Evolutionary conservation across 2,113 vertebrate species (phyloP).

Genomic region (Sciurus niger): DNA sequence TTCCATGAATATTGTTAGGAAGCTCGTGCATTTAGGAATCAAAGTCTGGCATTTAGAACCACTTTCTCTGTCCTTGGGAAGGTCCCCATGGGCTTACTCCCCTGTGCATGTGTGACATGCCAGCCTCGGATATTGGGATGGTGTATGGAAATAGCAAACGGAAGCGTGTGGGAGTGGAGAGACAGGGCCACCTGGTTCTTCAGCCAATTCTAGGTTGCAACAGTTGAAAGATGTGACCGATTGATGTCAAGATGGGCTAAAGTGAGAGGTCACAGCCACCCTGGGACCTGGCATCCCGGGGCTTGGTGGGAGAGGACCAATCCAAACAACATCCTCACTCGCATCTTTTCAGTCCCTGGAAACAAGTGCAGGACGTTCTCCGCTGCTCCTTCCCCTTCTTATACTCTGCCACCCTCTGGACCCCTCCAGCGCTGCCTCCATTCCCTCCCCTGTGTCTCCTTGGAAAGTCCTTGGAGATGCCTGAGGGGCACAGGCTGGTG

Average conservation of each 20-base stretch:
- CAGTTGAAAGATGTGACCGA: not conserved
- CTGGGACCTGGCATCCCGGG: not conserved
- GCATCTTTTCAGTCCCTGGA: constrained; percentile 29
- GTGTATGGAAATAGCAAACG: not conserved
- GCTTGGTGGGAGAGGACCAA: not conserved
- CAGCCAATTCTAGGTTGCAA: not conserved
- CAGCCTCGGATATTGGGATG: not conserved
- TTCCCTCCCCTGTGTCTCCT: not conserved
- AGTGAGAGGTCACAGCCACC: not conserved
- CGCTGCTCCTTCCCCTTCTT: constrained; percentile 46
- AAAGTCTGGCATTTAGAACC: not conserved
- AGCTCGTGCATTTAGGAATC: not conserved
- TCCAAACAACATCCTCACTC: not conserved
- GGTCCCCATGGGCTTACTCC: not conserved
- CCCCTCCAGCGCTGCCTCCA: not conserved
- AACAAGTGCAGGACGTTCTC: constrained; percentile 50
- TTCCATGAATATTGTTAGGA: not conserved
- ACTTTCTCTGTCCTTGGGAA: constrained; percentile 26
- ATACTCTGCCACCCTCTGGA: constrained; percentile 33
- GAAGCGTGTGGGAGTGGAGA: not conserved
- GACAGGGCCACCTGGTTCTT: not conserved
- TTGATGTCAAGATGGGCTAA: not conserved
- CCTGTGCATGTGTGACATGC: not conserved
- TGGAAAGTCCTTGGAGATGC: constrained; percentile 13
- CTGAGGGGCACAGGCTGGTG: not conserved